Conservation (phyloP, 1,140 invertebrate genomes). For the Dreissena polymorpha region DNA sequence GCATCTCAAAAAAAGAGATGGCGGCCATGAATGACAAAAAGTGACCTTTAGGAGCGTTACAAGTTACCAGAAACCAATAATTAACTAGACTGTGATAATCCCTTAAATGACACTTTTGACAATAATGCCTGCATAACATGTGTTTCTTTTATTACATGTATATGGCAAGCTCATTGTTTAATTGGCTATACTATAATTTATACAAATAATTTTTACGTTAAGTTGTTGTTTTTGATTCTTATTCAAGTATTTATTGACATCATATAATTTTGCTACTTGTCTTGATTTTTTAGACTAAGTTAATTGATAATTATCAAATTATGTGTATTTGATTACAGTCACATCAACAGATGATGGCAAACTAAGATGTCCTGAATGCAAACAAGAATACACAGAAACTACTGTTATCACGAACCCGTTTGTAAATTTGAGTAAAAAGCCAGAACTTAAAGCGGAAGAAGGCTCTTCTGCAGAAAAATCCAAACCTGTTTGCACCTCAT, state of each 20-base stretch:
- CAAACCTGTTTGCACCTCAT: constrained; percentile 87
- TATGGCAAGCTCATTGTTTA: too few species aligned
- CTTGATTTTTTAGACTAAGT: constrained; percentile 1
- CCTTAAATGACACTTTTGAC: too few species aligned
- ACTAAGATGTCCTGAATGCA: constrained; percentile 83
- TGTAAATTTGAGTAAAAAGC: constrained; percentile 82
- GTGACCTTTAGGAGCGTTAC: too few species aligned
- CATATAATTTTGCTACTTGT: not conserved
- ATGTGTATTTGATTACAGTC: constrained; percentile 16
- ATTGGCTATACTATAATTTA: too few species aligned
- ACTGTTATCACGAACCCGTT: constrained; percentile 89
- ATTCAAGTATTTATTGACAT: not conserved
- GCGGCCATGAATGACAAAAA: too few species aligned
- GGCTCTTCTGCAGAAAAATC: constrained; percentile 66
- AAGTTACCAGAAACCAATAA: too few species aligned
- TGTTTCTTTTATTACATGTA: too few species aligned
- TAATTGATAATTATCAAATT: constrained; percentile 12
- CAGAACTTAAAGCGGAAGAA: constrained; percentile 21
- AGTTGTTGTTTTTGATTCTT: too few species aligned
- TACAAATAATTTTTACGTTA: too few species aligned
- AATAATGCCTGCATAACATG: too few species aligned
- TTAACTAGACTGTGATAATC: too few species aligned
- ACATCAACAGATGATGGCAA: constrained; percentile 50
- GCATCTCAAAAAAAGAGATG: too few species aligned
- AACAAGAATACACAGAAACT: constrained; percentile 83